These are phyloP conservation scores for Pardosa pseudoannulata DNA, from an alignment of 2,888 invertebrate species.

Conservation along the genomic window DNA sequence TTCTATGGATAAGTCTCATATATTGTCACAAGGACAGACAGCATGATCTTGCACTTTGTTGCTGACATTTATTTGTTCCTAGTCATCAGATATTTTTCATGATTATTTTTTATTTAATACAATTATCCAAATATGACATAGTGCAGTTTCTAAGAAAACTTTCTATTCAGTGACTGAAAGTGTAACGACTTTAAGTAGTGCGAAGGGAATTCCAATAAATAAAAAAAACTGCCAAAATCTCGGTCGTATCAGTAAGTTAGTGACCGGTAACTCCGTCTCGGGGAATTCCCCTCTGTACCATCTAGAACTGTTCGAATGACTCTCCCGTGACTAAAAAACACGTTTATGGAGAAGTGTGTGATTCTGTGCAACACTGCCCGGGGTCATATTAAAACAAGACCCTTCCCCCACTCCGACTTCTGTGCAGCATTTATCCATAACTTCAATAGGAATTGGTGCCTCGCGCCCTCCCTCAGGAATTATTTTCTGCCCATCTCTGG, in stretches of 20 bases:
- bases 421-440: conserved; percentile 16
- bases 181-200: background rate
- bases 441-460: background rate
- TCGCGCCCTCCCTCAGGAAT: background rate
- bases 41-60: too few species aligned
- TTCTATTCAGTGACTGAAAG: background rate
- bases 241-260: background rate
- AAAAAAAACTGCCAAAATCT: background rate
- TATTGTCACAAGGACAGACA: too few species aligned
- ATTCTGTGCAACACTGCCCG: conserved; percentile 35
- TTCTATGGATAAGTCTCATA: too few species aligned
- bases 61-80: too few species aligned
- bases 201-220: background rate
- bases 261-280: background rate
- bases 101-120: too few species aligned
- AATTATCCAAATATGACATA: too few species aligned
- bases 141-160: too few species aligned
- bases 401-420: background rate
- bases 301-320: conserved; percentile 39
- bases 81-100: too few species aligned
- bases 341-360: conserved; percentile 27
- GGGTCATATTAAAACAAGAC: conserved; percentile 57
- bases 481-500: background rate
- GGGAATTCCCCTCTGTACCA: conserved; percentile 30
- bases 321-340: conserved; percentile 38